Evolutionary conservation across 2,113 vertebrate genomes (phyloP).

Genomic region (Jacana jacana): DNA sequence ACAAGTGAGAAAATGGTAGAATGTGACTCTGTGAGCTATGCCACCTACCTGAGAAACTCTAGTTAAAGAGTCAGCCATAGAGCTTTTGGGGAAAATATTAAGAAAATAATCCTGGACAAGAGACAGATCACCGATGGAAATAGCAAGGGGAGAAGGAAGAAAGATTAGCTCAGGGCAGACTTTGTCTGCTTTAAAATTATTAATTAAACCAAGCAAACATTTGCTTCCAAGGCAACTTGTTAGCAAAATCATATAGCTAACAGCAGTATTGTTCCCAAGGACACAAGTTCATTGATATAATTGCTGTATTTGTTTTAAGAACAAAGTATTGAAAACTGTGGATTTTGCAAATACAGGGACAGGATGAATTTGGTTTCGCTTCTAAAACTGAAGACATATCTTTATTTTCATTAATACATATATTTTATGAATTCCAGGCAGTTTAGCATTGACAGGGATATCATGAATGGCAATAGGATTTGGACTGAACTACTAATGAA

Average conservation of each 20-base stretch:
- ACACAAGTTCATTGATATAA: neutral
- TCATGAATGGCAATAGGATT: neutral
- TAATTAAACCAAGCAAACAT: neutral
- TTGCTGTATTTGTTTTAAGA: neutral
- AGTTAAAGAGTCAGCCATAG: neutral
- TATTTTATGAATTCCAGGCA: neutral
- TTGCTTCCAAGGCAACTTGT: neutral
- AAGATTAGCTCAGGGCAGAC: neutral
- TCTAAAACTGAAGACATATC: neutral
- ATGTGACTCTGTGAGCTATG: neutral
- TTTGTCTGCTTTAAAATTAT: neutral
- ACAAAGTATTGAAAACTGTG: neutral
- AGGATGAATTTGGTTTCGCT: neutral
- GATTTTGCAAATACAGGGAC: neutral
- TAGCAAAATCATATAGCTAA: neutral
- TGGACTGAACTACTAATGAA: neutral
- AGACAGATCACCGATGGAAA: neutral
- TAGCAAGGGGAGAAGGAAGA: neutral
- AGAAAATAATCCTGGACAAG: neutral
- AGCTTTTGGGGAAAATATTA: neutral
- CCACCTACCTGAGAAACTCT: neutral
- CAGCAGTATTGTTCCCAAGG: neutral
- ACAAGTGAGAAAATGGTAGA: neutral
- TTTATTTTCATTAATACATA: neutral
- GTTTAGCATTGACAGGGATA: neutral